Evolutionary conservation across 2,797 vertebrate genomes (phyloP).

Genomic region (Sebastes melanostomus): DNA sequence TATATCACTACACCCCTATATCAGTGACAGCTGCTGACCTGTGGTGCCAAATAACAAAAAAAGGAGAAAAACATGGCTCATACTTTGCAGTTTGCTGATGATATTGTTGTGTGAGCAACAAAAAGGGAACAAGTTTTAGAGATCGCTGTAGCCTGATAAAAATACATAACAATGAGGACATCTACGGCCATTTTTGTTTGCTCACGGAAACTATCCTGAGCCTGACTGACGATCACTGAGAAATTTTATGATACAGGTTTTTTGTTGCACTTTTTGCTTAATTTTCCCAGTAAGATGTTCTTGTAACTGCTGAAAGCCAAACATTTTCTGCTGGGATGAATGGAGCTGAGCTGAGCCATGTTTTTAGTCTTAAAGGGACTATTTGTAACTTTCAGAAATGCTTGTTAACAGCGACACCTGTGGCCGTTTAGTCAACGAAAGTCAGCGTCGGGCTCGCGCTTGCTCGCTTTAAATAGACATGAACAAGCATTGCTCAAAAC

Average conservation of each 20-base stretch:
- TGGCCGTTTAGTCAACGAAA: too few species aligned
- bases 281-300: not conserved
- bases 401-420: too few species aligned
- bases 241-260: not conserved
- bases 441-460: too few species aligned
- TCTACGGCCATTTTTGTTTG: too few species aligned
- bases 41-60: not conserved
- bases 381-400: too few species aligned
- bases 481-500: too few species aligned
- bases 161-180: too few species aligned
- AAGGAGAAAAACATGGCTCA: not conserved
- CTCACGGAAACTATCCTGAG: too few species aligned
- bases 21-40: not conserved
- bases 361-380: not conserved
- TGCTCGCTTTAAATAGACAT: too few species aligned
- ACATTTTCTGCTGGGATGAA: not conserved
- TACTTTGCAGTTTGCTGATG: not conserved
- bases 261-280: not conserved
- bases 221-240: not conserved
- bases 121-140: not conserved
- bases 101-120: too few species aligned
- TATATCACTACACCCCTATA: too few species aligned
- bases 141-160: too few species aligned
- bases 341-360: not conserved
- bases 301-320: not conserved